Base-by-base conservation (phyloP, 1,140 invertebrate species). In the Colletes latitarsis region DNA sequence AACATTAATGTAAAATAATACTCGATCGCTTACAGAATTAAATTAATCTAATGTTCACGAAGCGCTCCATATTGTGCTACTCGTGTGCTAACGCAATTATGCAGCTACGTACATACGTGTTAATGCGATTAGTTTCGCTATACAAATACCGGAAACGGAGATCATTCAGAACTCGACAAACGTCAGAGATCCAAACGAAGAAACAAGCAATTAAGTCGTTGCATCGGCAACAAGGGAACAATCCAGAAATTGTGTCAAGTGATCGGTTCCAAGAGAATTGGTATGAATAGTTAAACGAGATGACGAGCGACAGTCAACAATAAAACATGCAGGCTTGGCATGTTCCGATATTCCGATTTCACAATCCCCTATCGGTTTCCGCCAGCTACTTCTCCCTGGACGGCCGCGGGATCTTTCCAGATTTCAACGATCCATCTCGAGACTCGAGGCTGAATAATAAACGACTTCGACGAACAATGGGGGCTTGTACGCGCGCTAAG, bases 301-400 rank as follows among this genome's bases (percentile, higher is more conserved):
- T 58, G 70, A 79, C 52, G 70, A 66, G 60, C 60, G 52, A 79
- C 69, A 73, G 77, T 73, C 77, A 66, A 73, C 70, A 57, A 73
- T 79, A 49, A 73, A 73, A 79, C 60, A 63, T 73, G 60, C 70
- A 79, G 73, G 57, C 41, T 30, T 30, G 30, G 30, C 21, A 15
- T 58, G 14, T 39, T 17, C 77, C 52, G 77, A 64, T 73, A 73
- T 73, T 64, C 69, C 69, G 41, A 73, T 72, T 49, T 39, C 63
- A 15, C 5, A 6, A 46, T 52, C 15, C 70, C n/a, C n/a, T 62
- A 69, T 30, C n/a, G n/a, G 64, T 52, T 67, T 67, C n/a, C 21
- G 46, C 9, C 39, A 6, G 14, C 14, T 21, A 6, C 14, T 55
- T 0, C 30, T 30, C 30, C 30, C 30, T 30, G 30, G 30, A 30